Evolutionary conservation across 1,140 invertebrate species (phyloP).

Genomic region (Bacillus rossius): DNA sequence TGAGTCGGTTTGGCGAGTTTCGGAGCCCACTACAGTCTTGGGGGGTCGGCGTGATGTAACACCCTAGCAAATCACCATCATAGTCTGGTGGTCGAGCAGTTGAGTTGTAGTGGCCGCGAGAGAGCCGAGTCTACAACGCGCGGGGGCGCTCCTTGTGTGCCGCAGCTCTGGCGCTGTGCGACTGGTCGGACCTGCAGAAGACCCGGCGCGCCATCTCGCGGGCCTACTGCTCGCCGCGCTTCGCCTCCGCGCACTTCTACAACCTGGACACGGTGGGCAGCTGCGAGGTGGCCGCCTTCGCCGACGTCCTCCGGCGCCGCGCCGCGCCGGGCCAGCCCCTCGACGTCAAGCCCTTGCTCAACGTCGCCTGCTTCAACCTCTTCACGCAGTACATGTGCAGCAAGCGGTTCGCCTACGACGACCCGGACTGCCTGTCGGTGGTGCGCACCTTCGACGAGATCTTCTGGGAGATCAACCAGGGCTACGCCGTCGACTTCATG

Average conservation of each 20-base stretch:
- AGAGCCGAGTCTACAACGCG: too few relatives aligned
- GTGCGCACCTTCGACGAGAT: conserved; percentile 74
- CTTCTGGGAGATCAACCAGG: conserved; percentile 87
- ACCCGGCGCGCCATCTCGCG: conserved; percentile 68
- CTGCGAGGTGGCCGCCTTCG: conserved; percentile 22
- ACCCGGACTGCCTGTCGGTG: conserved; percentile 46
- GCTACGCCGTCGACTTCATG: conserved; percentile 83
- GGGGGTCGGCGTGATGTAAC: too few relatives aligned
- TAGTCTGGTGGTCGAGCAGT: too few relatives aligned
- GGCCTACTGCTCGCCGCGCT: conserved; percentile 68
- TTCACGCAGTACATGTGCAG: conserved; percentile 83
- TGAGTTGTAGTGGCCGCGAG: too few relatives aligned
- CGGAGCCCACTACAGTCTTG: too few relatives aligned
- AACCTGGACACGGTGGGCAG: conserved; percentile 26
- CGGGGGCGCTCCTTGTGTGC: too few relatives aligned
- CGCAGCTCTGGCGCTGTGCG: conserved; percentile 77
- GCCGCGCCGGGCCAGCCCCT: conserved; percentile 33
- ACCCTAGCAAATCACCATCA: too few relatives aligned
- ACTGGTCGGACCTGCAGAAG: conserved; percentile 79
- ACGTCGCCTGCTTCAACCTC: conserved; percentile 71
- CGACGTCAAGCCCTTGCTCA: conserved; percentile 56
- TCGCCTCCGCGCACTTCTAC: conserved; percentile 56
- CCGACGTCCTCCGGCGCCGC: conserved; percentile 31
- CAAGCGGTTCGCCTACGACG: conserved; percentile 58
- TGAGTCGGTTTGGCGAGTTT: too few relatives aligned